Evolutionary conservation across 2,888 invertebrate genomes (phyloP), one percentile per base, ranked within the genome.

Genomic region (Clitarchus hookeri): DNA sequence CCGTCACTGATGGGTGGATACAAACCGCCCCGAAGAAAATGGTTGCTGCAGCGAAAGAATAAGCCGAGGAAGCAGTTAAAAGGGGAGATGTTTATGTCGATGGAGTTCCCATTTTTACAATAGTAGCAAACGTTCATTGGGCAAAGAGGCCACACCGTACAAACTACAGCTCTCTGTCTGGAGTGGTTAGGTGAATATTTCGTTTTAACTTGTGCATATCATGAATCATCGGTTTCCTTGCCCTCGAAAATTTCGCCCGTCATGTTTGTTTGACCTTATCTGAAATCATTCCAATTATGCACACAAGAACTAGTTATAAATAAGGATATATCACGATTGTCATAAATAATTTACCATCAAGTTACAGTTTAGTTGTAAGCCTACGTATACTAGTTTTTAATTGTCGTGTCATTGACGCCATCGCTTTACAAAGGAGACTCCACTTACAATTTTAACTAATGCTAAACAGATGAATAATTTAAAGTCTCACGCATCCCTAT

Each of bases 81-180:
- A 84, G 27, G 25, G 85, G 84, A 44, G 79, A 85, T 11, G 25
- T 78, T 23, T 79, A 85, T 36, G 27, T 26, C 26, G 78, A 87
- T 79, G 87, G 87, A 78, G 65, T 79, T 23, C 87, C 87, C 27
- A 53, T 85, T 44, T 82, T 85, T 1, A 87, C 77, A 44, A 85
- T 85, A 26, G 85, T 85, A 79, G 87, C 87, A 25, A 85, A 87
- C 79, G 85, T 85, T 19, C 44, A n/a, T n/a, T 85, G 87, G 87
- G 84, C 48, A 16, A 87, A 85, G 84, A 53, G 85, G 26, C 85
- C 87, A 16, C 83, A 87, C 79, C 83, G 53, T 44, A 85, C 54
- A 27, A 87, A 65, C 48, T 84, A 87, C 53, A 84, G 44, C 79
- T 87, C 87, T 11, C 79, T 87, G 53, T 87, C 87, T 78, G 85